Percentiles rank a stretch among this genome's conserved stretches.
Conservation (phyloP, 2,888 invertebrate species). For the Spialia ferax region DNA sequence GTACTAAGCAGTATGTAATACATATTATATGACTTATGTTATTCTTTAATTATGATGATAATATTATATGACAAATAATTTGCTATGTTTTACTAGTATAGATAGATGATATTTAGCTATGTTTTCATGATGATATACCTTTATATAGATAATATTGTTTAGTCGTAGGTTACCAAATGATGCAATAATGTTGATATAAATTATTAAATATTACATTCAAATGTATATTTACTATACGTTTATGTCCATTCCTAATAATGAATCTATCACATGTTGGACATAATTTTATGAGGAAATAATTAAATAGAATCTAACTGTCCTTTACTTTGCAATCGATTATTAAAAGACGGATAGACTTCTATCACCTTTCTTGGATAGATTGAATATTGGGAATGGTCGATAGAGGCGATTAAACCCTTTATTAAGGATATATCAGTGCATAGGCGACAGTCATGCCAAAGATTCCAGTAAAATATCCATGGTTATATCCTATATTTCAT, state of each 20-base stretch:
- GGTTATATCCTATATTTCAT: no score
- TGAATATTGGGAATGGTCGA: no score
- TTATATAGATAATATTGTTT: slow-evolving; percentile 12
- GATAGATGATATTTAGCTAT: slow-evolving; percentile 16
- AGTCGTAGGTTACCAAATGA: slow-evolving; percentile 23
- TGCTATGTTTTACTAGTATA: slow-evolving; percentile 9
- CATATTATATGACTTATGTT: background rate
- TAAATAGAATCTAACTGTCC: no score
- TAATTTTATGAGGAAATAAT: no score
- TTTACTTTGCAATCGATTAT: no score
- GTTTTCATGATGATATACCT: background rate
- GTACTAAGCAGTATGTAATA: no score
- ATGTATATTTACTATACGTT: no score
- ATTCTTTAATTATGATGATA: slow-evolving; percentile 7
- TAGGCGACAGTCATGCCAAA: background rate
- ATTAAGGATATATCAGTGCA: background rate
- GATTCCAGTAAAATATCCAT: background rate
- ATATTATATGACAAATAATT: slow-evolving; percentile 23
- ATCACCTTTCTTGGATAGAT: no score
- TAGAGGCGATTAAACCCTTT: background rate
- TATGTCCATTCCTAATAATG: no score
- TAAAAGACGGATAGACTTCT: no score
- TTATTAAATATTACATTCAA: no score
- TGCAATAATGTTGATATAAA: slow-evolving; percentile 14
- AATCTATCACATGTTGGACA: no score